Base-by-base conservation (phyloP, 2,113 vertebrate genomes). In the Rhinogobius similis region DNA sequence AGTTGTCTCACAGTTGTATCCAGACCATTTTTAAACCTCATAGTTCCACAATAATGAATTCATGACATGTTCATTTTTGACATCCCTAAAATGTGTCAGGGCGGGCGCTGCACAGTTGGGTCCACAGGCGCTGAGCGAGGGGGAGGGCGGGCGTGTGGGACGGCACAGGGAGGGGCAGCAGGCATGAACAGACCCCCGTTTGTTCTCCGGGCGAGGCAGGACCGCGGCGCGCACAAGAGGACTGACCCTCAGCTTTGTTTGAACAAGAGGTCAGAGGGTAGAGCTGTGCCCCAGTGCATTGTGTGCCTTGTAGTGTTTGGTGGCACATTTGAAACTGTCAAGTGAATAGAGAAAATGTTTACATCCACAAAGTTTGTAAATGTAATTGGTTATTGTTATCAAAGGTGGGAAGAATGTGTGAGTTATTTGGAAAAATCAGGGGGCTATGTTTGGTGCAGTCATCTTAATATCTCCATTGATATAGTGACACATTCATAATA, bases 231-330 rank as follows among this genome's bases (percentile, higher is more conserved):
- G 87, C 86, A 84, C 83, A 85, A 82, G 85, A 82, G 84, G 72
- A 85, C 66, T 87, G 83, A 87, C 90, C 87, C 81, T 83, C 72
- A 13, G 72, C 85, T 90, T 86, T 89, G 83, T 90, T 84, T 90
- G 85, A 87, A 89, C 87, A 89, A 85, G 78, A 78, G 87, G 87
- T 91, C 84, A 88, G 88, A 88, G 88, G 84, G 46, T 85, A 86
- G 79, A 81, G 82, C 78, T 14, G 18, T 86, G 84, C 77, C 77
- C 83, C 81, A 61, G 71, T 89, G 84, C 79, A 86, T 86, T 90
- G 77, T 90, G 83, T 68, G 81, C 56, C 85, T 72, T 85, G 82
- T 85, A 87, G 88, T 87, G 83, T 86, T 85, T 88, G 86, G 88
- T 87, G 90, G 83, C 87, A 70, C 78, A 84, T 86, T 79, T 77